phyloP scores from a whole-genome alignment of 2,113 vertebrate species.

The Brachyhypopomus gauderio region DNA sequence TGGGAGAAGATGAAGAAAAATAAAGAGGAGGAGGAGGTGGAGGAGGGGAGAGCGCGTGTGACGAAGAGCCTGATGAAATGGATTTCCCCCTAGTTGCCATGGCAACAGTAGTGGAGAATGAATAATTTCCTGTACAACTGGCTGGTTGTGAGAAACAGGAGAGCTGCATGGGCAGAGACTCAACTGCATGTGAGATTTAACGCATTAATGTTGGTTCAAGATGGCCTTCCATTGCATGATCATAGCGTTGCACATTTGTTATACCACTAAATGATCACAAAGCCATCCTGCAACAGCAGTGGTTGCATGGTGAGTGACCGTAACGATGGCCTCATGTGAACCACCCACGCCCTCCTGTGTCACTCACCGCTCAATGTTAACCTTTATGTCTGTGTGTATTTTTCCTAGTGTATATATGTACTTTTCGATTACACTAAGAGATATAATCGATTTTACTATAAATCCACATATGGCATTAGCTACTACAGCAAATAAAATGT shows the following conservation, averaged over 20 bases:
- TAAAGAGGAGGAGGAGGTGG: constrained; percentile 2
- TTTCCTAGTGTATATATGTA: background rate
- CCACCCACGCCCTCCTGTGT: no score
- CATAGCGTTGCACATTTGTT: background rate
- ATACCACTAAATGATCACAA: constrained; percentile 1
- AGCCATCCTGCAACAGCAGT: background rate
- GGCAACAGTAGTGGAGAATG: constrained; percentile 52
- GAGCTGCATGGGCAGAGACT: constrained; percentile 15
- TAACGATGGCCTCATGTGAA: no score
- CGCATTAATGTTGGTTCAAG: background rate
- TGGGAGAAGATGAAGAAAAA: constrained; percentile 25
- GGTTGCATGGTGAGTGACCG: background rate
- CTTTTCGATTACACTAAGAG: background rate
- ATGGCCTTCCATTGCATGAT: background rate
- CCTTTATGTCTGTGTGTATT: background rate
- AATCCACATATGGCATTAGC: no score
- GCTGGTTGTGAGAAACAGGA: constrained; percentile 43
- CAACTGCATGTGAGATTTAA: constrained; percentile 8
- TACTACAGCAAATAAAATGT: background rate
- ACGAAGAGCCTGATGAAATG: constrained; percentile 56
- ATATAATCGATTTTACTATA: no score
- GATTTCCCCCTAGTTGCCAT: constrained; percentile 56
- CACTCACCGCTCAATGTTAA: no score
- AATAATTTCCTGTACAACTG: constrained; percentile 54
- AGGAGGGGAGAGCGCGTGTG: constrained; percentile 38